These are phyloP conservation scores for Lindbergichthys nudifrons DNA, from an alignment of 2,797 vertebrate genomes.

Conservation along the genomic window DNA sequence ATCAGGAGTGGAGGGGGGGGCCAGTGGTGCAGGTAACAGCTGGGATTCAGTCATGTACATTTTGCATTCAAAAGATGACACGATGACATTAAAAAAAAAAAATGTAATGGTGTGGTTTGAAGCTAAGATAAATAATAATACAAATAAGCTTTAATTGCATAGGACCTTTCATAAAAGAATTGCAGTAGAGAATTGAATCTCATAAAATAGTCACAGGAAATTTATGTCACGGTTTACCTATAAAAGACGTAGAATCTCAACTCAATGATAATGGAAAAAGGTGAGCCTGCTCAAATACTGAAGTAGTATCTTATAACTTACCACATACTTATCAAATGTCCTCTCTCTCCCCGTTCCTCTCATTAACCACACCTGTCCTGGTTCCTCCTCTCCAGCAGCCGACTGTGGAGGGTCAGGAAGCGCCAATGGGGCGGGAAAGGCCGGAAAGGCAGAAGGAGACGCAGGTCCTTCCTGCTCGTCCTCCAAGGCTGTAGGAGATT, in stretches of 20 bases:
- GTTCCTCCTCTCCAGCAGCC: conserved; percentile 20
- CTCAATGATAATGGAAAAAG: too few species aligned
- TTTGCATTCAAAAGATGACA: not conserved
- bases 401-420: conserved; percentile 67
- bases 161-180: too few species aligned
- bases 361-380: not conserved
- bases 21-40: conserved; percentile 54
- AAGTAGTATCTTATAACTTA: not conserved
- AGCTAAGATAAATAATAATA: too few species aligned
- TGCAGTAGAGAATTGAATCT: too few species aligned
- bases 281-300: not conserved
- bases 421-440: conserved; percentile 84
- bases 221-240: too few species aligned
- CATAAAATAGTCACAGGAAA: too few species aligned
- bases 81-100: too few species aligned
- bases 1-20: conserved; percentile 71
- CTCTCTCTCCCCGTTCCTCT: not conserved
- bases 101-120: too few species aligned
- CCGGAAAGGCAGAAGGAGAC: conserved; percentile 87
- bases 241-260: too few species aligned
- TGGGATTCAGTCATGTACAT: not conserved
- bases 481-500: conserved; percentile 86
- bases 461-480: conserved; percentile 96
- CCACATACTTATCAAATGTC: not conserved
- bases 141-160: too few species aligned